Evolutionary conservation across 2,797 vertebrate genomes (phyloP).

Genomic region (Pangasius djambal): DNA sequence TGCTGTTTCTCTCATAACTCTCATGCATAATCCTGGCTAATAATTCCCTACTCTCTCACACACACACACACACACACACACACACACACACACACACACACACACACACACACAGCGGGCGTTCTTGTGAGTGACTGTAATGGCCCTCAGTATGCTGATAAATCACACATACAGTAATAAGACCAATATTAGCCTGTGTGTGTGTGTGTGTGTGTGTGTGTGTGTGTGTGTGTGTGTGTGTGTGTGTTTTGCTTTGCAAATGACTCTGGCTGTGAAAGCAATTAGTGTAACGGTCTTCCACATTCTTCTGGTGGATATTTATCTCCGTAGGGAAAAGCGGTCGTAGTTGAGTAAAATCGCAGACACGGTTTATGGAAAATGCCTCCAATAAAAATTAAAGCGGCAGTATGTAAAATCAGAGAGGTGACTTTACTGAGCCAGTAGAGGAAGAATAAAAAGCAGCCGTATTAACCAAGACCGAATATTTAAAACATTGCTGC

Average conservation of each 20-base stretch:
- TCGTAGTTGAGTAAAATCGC: conserved; percentile 14
- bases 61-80: background rate
- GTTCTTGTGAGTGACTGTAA: conserved; percentile 5
- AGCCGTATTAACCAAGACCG: background rate
- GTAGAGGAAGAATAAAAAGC: background rate
- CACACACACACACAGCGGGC: conserved; percentile 2
- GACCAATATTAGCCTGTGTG: conserved; percentile 20
- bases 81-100: conserved; percentile 18
- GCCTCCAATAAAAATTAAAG: conserved; percentile 1
- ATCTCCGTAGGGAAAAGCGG: conserved; percentile 24
- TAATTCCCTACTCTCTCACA: background rate
- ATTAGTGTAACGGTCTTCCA: conserved; percentile 77
- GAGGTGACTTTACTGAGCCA: background rate
- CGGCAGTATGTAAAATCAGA: background rate
- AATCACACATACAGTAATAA: conserved; percentile 18
- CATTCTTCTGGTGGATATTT: conserved; percentile 16
- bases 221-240: conserved; percentile 6
- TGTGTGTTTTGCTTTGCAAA: conserved; percentile 74
- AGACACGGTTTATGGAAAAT: background rate
- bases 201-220: conserved; percentile 7
- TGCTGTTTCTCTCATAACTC: background rate
- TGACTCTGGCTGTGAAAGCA: conserved; percentile 75
- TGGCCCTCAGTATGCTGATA: conserved; percentile 27
- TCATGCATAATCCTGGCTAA: background rate
- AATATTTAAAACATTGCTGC: background rate